Evolutionary conservation across 2,113 vertebrate genomes (phyloP), one percentile per base, ranked within the genome.

Genomic region (Callionymus lyra): DNA sequence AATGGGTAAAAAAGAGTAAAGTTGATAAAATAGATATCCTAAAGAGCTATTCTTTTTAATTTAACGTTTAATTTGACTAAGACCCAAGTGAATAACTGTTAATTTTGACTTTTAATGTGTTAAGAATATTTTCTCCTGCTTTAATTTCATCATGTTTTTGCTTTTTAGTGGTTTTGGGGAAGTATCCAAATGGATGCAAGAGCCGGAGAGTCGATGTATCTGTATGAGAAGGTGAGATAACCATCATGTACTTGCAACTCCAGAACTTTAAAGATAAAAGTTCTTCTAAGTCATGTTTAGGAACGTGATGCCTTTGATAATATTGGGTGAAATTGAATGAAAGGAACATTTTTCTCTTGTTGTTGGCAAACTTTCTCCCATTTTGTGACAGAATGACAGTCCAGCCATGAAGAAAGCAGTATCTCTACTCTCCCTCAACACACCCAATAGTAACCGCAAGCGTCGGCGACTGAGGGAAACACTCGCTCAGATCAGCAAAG

Each of bases 151-250:
- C 39, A 12, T 38, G 10, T 16, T 9, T 59, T 16, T n/a, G 47
- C 6, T 63, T 39, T 36, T 16, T 38, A 97, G 95, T 98, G 95
- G 95, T 98, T 98, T 76, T 98, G 94, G 95, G 95, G 94, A 66
- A 98, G 92, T 69, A 97, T 97, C 82, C 95, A 98, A 66, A 98
- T 98, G 94, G 95, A 98, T 66, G 95, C 95, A 42, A 88, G 92
- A 53, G 95, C 94, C 52, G 95, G 90, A 48, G 94, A 97, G 63
- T 90, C 92, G 11, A 96, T 98, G 90, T 98, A 98, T 73, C 84
- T 91, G 41, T 98, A 92, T 67, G 90, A 95, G 80, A 96, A 93
- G 90, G 94, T 97, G 72, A 58, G 70, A 35, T 9, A 16, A 6
- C 53, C 6, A 12, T 16, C 16, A 12, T 19, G 12, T 10, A 19